Base-by-base conservation (phyloP, 2,888 invertebrate species). In the Cryptops parisi region DNA sequence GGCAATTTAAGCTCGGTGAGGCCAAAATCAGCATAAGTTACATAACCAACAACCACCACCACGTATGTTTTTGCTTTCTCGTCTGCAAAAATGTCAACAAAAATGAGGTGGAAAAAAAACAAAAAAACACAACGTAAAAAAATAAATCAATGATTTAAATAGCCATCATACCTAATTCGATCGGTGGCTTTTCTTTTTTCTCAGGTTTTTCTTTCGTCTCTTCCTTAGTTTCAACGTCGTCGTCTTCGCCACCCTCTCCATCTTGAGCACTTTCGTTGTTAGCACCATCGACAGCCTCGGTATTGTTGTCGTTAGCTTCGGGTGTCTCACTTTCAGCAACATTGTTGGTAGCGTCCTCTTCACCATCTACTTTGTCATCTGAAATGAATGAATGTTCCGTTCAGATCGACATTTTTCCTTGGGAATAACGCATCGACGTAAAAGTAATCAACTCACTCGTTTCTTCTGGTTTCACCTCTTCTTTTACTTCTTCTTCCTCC, bases 1-100 rank as follows among this genome's bases (percentile, higher is more conserved):
- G 52, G 52, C 44, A 52, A 39, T 27, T 52, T 52, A n/a, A 52
- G 39, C n/a, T 52, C 52, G 5, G 52, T 52, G 19, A 52, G 25
- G 21, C 52, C 52, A 15, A 52, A 52, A 27, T 52, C 52, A 23
- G 52, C 52, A 21, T 52, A 52, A 2, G 52, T 52, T 9, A 43
- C 23, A 19, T 44, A 45, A 2, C 52, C 52, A 4, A 52, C 44
- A 1, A 52, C 52, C 22, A 52, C 52, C 12, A 45, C 52, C n/a
- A 52, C 27, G 15, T 45, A 43, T 19, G 52, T 52, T 19, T 52
- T 52, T 3, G 52, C 52, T 19, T 52, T 52, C 21, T 52, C 52
- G 23, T 52, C 52, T 52, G 41, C 1, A n/a, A n/a, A n/a, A 33
- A 33, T 33, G 15, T 12, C 9, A 33, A 33, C 9, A 12, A 33